Conservation (phyloP, 2,888 invertebrate species). For the Argyresthia albistria region DNA sequence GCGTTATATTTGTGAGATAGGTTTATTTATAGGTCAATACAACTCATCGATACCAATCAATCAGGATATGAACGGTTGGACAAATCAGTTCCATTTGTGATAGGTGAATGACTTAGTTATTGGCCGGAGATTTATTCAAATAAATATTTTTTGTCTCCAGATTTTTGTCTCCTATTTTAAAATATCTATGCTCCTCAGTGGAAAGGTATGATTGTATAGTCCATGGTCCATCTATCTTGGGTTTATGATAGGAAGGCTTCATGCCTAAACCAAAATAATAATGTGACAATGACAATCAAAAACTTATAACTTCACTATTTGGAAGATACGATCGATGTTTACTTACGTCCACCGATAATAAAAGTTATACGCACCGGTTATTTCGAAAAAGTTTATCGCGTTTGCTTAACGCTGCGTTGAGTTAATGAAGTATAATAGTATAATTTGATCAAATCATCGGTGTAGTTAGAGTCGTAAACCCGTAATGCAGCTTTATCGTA, state of each 20-base stretch:
- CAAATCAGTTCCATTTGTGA: constrained; percentile 27
- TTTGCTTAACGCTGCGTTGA: neutral
- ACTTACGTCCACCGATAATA: too few species aligned
- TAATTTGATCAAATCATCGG: neutral
- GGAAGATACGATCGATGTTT: too few species aligned
- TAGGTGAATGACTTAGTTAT: constrained; percentile 60
- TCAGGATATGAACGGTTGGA: constrained; percentile 13
- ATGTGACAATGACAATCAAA: too few species aligned
- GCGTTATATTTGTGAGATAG: neutral
- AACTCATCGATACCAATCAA: constrained; percentile 3
- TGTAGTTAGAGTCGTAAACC: neutral
- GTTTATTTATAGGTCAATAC: neutral
- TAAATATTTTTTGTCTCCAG: too few species aligned
- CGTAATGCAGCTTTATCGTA: neutral
- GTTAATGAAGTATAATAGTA: neutral
- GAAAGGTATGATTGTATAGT: too few species aligned
- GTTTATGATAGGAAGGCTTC: too few species aligned
- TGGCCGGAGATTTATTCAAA: constrained; percentile 34
- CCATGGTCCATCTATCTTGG: too few species aligned
- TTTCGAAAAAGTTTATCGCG: neutral
- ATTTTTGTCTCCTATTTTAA: constrained; percentile 3
- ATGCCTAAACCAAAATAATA: too few species aligned
- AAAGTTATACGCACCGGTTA: too few species aligned
- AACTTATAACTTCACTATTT: too few species aligned
- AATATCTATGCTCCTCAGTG: too few species aligned